phyloP scores from a whole-genome alignment of 2,113 vertebrate genomes.

The Tachysurus vachellii region DNA sequence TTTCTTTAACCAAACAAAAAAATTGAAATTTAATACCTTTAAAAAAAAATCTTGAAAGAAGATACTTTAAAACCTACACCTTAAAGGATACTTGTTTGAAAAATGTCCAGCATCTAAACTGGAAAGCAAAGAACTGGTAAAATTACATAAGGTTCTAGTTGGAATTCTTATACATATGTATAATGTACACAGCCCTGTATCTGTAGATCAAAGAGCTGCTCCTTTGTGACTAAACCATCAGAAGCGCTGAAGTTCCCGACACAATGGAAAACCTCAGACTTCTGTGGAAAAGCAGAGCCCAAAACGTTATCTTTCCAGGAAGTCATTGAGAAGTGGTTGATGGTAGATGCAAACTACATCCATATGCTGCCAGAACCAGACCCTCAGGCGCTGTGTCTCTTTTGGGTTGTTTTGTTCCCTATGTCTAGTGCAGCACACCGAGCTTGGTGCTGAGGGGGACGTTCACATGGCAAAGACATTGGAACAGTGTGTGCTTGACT shows the following conservation, averaged over 20 bases:
- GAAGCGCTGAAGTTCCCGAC: slow-evolving; percentile 14
- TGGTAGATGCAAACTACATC: slow-evolving; percentile 30
- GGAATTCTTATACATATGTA: background rate
- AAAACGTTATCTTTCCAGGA: slow-evolving; percentile 40
- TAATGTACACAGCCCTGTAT: slow-evolving; percentile 2
- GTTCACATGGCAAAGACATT: background rate
- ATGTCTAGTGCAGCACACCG: background rate
- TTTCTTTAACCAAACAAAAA: too few species aligned
- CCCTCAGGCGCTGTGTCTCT: background rate
- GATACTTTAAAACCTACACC: too few species aligned
- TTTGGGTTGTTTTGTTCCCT: background rate
- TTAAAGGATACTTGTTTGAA: too few species aligned
- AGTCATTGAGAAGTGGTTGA: slow-evolving; percentile 26
- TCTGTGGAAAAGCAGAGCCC: slow-evolving; percentile 24
- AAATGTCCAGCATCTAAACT: background rate
- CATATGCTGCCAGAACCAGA: slow-evolving; percentile 27
- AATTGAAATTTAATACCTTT: too few species aligned
- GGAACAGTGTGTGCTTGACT: background rate
- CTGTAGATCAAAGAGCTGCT: slow-evolving; percentile 7
- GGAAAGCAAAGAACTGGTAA: too few species aligned
- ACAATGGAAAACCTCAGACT: slow-evolving; percentile 39
- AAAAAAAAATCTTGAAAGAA: too few species aligned
- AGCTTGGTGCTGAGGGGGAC: background rate
- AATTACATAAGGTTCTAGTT: background rate
- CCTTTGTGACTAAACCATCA: slow-evolving; percentile 12